Conservation (phyloP, 2,113 vertebrate species). For the Etheostoma cragini region DNA sequence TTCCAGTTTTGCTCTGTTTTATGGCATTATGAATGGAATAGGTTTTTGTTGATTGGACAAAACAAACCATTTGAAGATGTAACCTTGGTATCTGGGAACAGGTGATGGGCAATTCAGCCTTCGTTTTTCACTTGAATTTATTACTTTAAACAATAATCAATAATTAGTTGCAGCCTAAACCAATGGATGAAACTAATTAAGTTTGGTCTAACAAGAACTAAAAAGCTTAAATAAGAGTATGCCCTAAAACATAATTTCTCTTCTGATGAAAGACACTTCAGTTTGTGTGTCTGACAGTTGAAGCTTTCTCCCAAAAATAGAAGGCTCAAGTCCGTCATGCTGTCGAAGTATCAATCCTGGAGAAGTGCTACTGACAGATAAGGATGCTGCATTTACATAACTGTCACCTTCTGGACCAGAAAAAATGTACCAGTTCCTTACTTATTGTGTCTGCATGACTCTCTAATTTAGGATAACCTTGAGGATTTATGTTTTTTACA, state of each 20-base stretch:
- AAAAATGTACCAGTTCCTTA: conserved; percentile 2
- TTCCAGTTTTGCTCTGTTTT: not conserved
- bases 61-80: not conserved
- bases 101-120: not conserved
- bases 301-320: conserved; percentile 65
- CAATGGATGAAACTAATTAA: conserved; percentile 4
- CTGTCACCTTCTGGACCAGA: conserved; percentile 58
- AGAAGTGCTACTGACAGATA: conserved; percentile 67
- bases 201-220: conserved; percentile 2
- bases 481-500: conserved; percentile 5
- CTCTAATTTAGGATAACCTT: conserved; percentile 12
- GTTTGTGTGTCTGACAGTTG: conserved; percentile 63
- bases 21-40: not conserved
- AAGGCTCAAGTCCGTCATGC: conserved; percentile 63
- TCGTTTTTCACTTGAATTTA: not conserved
- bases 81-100: not conserved
- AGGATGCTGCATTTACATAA: conserved; percentile 70
- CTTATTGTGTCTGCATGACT: not conserved
- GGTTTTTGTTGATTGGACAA: not conserved
- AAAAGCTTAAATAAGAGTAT: conserved; percentile 40
- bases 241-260: conserved; percentile 41
- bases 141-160: not conserved
- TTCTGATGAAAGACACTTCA: conserved; percentile 41
- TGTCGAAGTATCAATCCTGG: conserved; percentile 70
- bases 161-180: not conserved